Percentiles rank a stretch among this genome's conserved stretches.
These are phyloP conservation scores for Drosophila malerkotliana DNA, from an alignment of 1,140 invertebrate genomes.

Conservation along the genomic window DNA sequence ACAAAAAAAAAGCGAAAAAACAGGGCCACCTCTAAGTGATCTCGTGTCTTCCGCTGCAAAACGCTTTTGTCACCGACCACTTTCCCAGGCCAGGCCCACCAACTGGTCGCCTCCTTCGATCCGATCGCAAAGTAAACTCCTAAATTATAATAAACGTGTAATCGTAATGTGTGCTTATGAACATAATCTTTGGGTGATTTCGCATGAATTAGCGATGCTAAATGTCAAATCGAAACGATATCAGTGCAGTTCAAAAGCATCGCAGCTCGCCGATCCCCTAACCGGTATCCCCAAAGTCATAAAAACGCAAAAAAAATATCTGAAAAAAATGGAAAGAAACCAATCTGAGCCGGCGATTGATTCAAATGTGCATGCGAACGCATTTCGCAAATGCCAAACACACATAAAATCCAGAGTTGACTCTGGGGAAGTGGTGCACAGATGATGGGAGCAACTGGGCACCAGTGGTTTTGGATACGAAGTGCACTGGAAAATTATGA, in stretches of 20 bases:
- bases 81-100: conserved; percentile 22
- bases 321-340: conserved; percentile 22
- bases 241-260: conserved; percentile 57
- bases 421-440: conserved; percentile 30
- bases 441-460: not conserved
- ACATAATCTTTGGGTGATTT: conserved; percentile 81
- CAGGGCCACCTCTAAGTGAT: conserved; percentile 35
- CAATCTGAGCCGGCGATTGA: conserved; percentile 68
- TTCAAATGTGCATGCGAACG: conserved; percentile 78
- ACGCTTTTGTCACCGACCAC: conserved; percentile 38
- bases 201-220: conserved; percentile 80
- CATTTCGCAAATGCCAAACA: conserved; percentile 70
- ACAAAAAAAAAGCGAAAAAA: conserved; percentile 8
- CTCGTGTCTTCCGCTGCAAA: conserved; percentile 9
- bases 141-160: conserved; percentile 84
- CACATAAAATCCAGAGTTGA: conserved; percentile 65
- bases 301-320: conserved; percentile 49
- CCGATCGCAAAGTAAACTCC: conserved; percentile 58
- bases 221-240: conserved; percentile 76
- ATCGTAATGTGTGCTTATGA: conserved; percentile 83
- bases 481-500: not conserved
- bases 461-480: no score
- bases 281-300: conserved; percentile 42
- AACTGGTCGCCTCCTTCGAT: conserved; percentile 19
- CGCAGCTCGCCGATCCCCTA: conserved; percentile 30